Base-by-base conservation (phyloP, 2,113 vertebrate genomes). In the Nematolebias whitei region DNA sequence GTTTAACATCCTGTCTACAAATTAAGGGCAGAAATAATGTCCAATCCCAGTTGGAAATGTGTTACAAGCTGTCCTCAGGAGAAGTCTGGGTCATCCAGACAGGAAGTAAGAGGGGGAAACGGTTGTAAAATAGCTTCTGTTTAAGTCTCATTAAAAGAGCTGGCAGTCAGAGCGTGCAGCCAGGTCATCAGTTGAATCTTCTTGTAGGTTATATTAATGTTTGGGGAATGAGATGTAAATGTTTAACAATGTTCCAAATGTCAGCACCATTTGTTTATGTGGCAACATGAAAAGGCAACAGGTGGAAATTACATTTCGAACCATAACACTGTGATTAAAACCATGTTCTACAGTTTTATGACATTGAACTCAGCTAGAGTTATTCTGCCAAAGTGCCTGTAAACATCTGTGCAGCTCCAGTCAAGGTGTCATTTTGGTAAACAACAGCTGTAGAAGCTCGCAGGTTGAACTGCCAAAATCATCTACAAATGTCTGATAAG, bases 31-130 rank as follows among this genome's bases (percentile, higher is more conserved):
- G 71, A 64, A 57, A 57, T 52, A 44, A 48, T 58, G 75, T 85
- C 73, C 79, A 85, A 80, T 41, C 78, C 19, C 10, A 65, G 70
- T 47, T 5, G 23, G 57, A 50, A 68, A 57, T 72, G 7, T 68
- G 75, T 83, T 78, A 87, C 74, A 66, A 66, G 79, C 78, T 51
- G 55, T 45, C 58, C 76, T 71, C 71, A 68, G 67, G 75, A 74
- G 78, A 74, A 80, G 61, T 75, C 74, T 75, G 73, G 78, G 78
- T 87, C 78, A 75, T 80, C 68, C 73, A 73, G 74, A 76, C 76
- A 88, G 87, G 88, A 88, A 89, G 87, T 86, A 75, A 85, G 85
- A 81, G 64, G 82, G n/a, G 75, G 79, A 87, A 85, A 83, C 48
- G 70, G 68, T 80, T 83, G 77, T 84, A 76, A 88, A 90, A 72